Evolutionary conservation across 2,797 vertebrate genomes (phyloP), one percentile per base, ranked within the genome.

Genomic region (Propithecus perrieri): DNA sequence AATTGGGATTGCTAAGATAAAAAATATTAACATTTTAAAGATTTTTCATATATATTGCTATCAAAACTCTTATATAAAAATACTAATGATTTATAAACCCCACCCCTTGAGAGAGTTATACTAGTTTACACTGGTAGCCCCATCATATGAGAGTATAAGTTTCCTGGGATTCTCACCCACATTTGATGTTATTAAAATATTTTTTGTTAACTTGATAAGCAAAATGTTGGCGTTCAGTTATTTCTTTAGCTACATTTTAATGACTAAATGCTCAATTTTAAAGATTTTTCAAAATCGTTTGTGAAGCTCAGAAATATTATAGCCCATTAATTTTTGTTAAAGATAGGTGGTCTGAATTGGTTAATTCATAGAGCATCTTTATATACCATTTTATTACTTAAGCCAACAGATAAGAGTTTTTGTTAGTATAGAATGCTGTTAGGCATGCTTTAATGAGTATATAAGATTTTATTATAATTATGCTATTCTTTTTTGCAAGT

Each of bases 401-500:
- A 92, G 80, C 33, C 46, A 94, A 79, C 26, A 89, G 20, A 10
- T 30, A 61, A 88, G 91, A 81, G 48, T 79, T 85, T 96, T 96
- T 95, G 28, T 86, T 53, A 87, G 55, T 63, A 91, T 43, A 59
- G 53, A 95, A n/a, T n/a, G 13, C 33, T 43, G 17, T 84, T 86
- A 24, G 30, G n/a, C n/a, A 85, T 89, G 3, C 61, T 92, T 94
- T 87, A 92, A 55, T 84, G 78, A 94, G 15, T 75, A 38, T 74
- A 57, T 96, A 65, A 67, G 67, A 90, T 63, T 97, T 94, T 11
- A 75, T 92, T 86, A 28, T 89, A 96, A 69, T 94, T 95, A 75
- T 13, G 7, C 26, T 50, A 26, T 65, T 85, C 91, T 87, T 95
- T 35, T 79, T 95, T 78, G 89, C 35, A 92, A 85, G 61, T 72